phyloP scores from a whole-genome alignment of 2,888 invertebrate genomes.

The Anarsia innoxiella region DNA sequence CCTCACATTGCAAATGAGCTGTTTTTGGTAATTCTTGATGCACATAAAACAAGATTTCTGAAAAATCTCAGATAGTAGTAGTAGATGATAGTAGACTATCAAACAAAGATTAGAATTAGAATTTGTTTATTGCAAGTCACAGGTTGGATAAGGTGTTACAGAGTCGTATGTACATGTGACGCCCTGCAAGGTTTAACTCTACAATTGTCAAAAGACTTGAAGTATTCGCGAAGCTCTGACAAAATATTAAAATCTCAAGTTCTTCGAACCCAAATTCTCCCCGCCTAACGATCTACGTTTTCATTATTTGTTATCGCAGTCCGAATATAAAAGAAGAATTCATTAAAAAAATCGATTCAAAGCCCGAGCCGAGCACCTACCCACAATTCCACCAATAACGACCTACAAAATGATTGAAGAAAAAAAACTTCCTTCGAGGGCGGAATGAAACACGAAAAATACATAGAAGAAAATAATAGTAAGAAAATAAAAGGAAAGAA shows the following conservation, averaged over 20 bases:
- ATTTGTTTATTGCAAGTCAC: no score
- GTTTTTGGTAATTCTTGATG: slow-evolving; percentile 18
- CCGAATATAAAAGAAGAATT: slow-evolving; percentile 56
- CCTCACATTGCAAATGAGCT: slow-evolving; percentile 28
- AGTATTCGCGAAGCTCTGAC: neutral
- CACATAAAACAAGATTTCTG: no score
- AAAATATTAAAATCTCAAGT: slow-evolving; percentile 7
- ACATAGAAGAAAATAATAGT: slow-evolving; percentile 72
- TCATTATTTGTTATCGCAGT: slow-evolving; percentile 49
- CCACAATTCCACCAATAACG: slow-evolving; percentile 66
- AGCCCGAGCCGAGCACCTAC: slow-evolving; percentile 51
- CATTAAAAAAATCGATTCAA: slow-evolving; percentile 61
- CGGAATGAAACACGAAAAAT: slow-evolving; percentile 67
- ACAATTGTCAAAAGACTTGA: no score
- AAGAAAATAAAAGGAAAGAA: slow-evolving; percentile 64
- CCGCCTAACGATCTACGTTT: slow-evolving; percentile 29
- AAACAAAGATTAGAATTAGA: no score
- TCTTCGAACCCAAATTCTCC: no score
- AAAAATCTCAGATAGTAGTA: no score
- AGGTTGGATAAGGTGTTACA: no score
- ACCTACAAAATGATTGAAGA: slow-evolving; percentile 64
- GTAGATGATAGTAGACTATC: no score
- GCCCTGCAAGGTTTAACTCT: no score
- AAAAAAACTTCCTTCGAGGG: slow-evolving; percentile 50
- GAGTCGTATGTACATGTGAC: no score